phyloP scores from a whole-genome alignment of 2,113 vertebrate genomes.

The Etheostoma cragini region DNA sequence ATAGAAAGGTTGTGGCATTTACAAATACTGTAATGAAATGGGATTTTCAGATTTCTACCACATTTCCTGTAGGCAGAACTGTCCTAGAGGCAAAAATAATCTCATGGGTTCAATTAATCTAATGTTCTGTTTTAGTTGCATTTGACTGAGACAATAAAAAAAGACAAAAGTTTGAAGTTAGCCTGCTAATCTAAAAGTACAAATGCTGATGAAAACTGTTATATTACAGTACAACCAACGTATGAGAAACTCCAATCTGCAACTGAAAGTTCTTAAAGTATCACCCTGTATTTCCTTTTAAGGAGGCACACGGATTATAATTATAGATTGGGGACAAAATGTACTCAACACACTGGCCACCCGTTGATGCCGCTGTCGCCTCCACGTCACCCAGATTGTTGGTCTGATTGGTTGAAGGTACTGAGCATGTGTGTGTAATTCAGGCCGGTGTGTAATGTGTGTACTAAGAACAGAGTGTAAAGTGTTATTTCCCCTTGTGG shows the following conservation, averaged over 20 bases:
- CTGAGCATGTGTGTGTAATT: too few relatives aligned
- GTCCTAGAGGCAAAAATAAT: not conserved
- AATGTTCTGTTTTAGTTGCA: not conserved
- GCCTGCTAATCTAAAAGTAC: not conserved
- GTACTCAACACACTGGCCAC: not conserved
- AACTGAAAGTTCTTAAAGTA: not conserved
- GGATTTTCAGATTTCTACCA: not conserved
- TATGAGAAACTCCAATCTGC: not conserved
- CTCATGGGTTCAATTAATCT: not conserved
- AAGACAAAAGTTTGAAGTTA: not conserved
- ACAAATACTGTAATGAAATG: not conserved
- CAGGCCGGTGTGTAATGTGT: too few relatives aligned
- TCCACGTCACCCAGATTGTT: too few relatives aligned
- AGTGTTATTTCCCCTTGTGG: too few relatives aligned
- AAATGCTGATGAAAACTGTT: not conserved
- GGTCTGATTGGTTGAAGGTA: too few relatives aligned
- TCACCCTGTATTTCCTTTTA: not conserved
- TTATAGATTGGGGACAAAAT: not conserved
- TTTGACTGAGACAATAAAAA: not conserved
- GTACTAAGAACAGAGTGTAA: too few relatives aligned
- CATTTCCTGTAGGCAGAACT: not conserved
- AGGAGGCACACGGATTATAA: not conserved
- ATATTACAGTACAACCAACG: too few relatives aligned
- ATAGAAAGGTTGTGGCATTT: not conserved
- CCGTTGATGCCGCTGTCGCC: too few relatives aligned